Evolutionary conservation across 2,113 vertebrate species (phyloP).

Genomic region (Chionis minor): DNA sequence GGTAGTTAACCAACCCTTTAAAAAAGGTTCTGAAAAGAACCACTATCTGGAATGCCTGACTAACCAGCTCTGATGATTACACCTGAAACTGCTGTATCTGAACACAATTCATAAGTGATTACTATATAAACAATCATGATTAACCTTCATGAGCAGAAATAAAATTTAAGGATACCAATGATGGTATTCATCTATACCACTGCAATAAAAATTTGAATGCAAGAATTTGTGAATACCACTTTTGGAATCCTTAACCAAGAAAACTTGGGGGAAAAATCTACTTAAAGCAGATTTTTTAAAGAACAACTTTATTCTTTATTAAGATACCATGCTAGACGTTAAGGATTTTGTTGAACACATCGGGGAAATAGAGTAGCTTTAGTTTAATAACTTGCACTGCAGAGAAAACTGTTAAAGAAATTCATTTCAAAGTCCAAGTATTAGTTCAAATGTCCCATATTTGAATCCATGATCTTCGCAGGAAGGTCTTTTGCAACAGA

Average conservation of each 20-base stretch:
- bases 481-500: constrained; percentile 87
- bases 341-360: constrained; percentile 84
- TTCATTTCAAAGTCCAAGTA: constrained; percentile 87
- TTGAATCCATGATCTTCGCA: constrained; percentile 86
- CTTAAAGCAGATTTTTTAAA: constrained; percentile 81
- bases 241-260: constrained; percentile 80
- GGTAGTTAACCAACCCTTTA: constrained; percentile 97
- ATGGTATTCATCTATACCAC: constrained; percentile 78
- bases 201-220: constrained; percentile 80
- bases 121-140: constrained; percentile 91
- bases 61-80: constrained; percentile 99
- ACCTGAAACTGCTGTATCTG: constrained; percentile 97
- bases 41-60: constrained; percentile 99
- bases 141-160: constrained; percentile 90
- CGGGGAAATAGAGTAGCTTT: constrained; percentile 85
- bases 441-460: constrained; percentile 87
- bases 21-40: constrained; percentile 99
- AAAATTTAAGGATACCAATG: constrained; percentile 81
- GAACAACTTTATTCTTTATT: constrained; percentile 83
- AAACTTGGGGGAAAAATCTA: constrained; percentile 79
- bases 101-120: constrained; percentile 92
- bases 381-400: constrained; percentile 88
- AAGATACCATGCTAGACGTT: constrained; percentile 85
- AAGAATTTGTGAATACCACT: constrained; percentile 79
- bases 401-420: constrained; percentile 89